Evolutionary conservation across 1,140 invertebrate species (phyloP), one percentile per base, ranked within the genome.

Genomic region (Anoplolepis gracilipes): DNA sequence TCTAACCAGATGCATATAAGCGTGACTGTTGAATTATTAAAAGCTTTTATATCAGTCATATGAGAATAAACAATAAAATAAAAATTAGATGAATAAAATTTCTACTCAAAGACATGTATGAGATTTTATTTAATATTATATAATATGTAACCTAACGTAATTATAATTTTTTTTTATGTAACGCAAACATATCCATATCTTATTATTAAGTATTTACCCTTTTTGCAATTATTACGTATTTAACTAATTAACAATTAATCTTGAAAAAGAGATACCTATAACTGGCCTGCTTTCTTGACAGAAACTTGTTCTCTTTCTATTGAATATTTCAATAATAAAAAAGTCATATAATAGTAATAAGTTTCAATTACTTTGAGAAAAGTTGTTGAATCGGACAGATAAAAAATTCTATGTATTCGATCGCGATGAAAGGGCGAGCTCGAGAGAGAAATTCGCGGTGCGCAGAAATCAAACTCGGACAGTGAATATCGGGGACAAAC

Each of bases 401-500:
- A 25, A 57, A 39, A 70, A 70, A 28, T 70, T 70, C 1, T 11
- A 55, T 49, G 28, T 36, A 36, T 19, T 6, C 13, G 16, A 42
- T 0, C 42, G 46, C 42, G 49, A 78, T 33, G 16, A 19, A 49
- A 49, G 46, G 13, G 19, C 46, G 16, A 49, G 11, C 16, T 25
- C 16, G 33, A 55, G 7, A 70, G 25, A 49, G 39, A 82, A 30
- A 25, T 73, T 82, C 49, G 13, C 19, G 11, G 3, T n/a, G 13
- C 25, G 11, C 13, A 57, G 49, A 70, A 72, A 73, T 72, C 36
- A 72, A 36, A 36, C 33, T 73, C n/a, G 65, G 81, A 78, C 65
- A n/a, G 33, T 49, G 77, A 33, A 77, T 88, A 88, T 88, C 82
- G 87, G 55, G 82, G 87, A 70, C 87, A 87, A 57, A 61, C 61